Base-by-base conservation (phyloP, 92 coral and sea anemone genomes). In the Epizoanthus illoricatus region DNA sequence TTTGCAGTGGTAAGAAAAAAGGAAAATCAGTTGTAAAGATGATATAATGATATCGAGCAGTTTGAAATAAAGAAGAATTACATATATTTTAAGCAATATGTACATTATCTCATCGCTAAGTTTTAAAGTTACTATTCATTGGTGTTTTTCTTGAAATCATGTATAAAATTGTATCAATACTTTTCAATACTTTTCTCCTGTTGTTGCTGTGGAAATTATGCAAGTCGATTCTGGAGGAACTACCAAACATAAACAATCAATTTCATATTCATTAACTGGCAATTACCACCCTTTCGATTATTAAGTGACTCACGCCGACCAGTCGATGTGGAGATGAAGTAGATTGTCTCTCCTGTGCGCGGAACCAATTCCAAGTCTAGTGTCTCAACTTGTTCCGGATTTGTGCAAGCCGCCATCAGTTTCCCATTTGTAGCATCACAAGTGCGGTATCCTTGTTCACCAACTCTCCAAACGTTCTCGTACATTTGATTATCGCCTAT, bases 401-500 rank as follows among this genome's bases (percentile, higher is more conserved):
- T 62, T 33, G 61, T 81, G 75, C 91, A 88, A 49, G 68, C 52
- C 20, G 84, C 84, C 6, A 88, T 68, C 28, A 80, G 89, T 61
- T 81, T 88, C 2, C 89, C 91, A 16, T 80, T 76, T 4, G 89
- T 86, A 41, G 91, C 91, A 63, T 85, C 89, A 39, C 91, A 88
- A 19, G 28, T 15, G 1, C 73, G 24, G 57, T 80, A 88, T 12
- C 89, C 91, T 12, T 36, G 17, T 10, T 71, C 67, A 17, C 76
- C 86, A 63, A 88, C 91, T 58, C 62, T 58, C 91, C 89, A 88
- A 39, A 85, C 91, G 47, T 88, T 85, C 69, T 88, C 91, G 69
- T 54, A 88, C 89, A 88, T 85, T 40, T 55, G 47, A 17, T 74
- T 64, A 75, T 85, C 74, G 15, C 81, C 19, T 52, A 75, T 54